These are phyloP conservation scores for Telenomus remus DNA, from an alignment of 1,140 invertebrate species.

Conservation along the genomic window DNA sequence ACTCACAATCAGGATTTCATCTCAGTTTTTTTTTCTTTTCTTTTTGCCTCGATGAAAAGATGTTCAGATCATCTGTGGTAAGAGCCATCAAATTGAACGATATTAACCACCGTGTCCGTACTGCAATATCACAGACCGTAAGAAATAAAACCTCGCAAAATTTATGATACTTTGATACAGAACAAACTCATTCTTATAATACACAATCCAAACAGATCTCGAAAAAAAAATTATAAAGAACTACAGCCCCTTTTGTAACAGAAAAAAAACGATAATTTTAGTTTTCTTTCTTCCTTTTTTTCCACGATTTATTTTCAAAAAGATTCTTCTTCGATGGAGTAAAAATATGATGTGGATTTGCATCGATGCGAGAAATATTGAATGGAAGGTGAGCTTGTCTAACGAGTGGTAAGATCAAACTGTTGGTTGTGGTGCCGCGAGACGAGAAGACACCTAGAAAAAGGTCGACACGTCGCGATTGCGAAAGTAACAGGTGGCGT, in stretches of 20 bases:
- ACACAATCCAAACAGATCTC: neutral
- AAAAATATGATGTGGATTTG: no score
- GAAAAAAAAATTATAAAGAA: no score
- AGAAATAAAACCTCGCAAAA: no score
- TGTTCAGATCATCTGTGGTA: neutral
- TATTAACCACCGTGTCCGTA: neutral
- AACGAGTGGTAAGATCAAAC: conserved; percentile 34
- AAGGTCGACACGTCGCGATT: conserved; percentile 40
- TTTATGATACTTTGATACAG: no score
- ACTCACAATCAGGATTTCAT: conserved; percentile 15
- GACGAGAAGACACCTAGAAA: conserved; percentile 36
- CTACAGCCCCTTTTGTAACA: no score
- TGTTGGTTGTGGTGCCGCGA: conserved; percentile 7
- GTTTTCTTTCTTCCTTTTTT: no score
- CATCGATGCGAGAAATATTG: no score
- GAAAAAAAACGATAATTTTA: no score
- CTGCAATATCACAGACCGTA: no score
- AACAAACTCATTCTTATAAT: no score
- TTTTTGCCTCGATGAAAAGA: conserved; percentile 6
- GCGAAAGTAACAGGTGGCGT: conserved; percentile 65
- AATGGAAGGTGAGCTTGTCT: conserved; percentile 21
- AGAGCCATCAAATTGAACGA: conserved; percentile 20
- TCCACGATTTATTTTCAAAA: no score
- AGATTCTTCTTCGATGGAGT: no score
- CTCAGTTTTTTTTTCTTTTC: conserved; percentile 10